Evolutionary conservation across 2,888 invertebrate species (phyloP).

Genomic region (Boloria euphrosyne): DNA sequence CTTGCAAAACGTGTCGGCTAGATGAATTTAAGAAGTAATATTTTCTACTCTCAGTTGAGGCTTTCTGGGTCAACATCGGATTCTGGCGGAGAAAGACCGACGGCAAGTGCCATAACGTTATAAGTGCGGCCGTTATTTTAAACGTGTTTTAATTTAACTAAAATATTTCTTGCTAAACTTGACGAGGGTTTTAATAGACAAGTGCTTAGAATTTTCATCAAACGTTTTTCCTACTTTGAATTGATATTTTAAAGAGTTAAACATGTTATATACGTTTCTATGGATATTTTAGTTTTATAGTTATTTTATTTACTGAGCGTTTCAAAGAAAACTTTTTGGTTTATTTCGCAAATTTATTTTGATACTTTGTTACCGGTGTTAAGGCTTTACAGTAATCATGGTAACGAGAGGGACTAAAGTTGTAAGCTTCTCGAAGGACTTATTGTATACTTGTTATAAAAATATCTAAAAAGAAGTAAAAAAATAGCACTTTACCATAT

Average conservation of each 20-base stretch:
- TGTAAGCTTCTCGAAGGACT: no score
- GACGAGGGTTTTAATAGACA: constrained; percentile 1
- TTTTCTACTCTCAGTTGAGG: constrained; percentile 21
- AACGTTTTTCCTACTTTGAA: background rate
- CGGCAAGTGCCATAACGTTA: constrained; percentile 22
- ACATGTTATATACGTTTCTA: no score
- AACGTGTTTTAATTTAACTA: constrained; percentile 16
- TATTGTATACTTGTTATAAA: no score
- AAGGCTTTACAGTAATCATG: no score
- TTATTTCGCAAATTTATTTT: no score
- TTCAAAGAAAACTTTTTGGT: no score
- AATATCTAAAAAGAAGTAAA: no score
- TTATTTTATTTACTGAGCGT: no score
- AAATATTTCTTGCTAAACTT: background rate
- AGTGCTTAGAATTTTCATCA: background rate
- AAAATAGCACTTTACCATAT: no score
- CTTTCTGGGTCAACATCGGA: constrained; percentile 34
- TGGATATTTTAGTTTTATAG: no score
- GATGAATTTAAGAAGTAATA: constrained; percentile 23
- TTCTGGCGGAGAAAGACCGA: constrained; percentile 26
- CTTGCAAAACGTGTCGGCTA: background rate
- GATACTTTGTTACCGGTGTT: no score
- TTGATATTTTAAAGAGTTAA: background rate
- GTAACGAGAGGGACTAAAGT: no score
- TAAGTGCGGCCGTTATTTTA: constrained; percentile 19